A percentile compares a stretch with the other conserved stretches of the same genome.
These are phyloP conservation scores for Aphaenogaster rudis DNA, from an alignment of 1,140 invertebrate genomes.

Conservation along the genomic window DNA sequence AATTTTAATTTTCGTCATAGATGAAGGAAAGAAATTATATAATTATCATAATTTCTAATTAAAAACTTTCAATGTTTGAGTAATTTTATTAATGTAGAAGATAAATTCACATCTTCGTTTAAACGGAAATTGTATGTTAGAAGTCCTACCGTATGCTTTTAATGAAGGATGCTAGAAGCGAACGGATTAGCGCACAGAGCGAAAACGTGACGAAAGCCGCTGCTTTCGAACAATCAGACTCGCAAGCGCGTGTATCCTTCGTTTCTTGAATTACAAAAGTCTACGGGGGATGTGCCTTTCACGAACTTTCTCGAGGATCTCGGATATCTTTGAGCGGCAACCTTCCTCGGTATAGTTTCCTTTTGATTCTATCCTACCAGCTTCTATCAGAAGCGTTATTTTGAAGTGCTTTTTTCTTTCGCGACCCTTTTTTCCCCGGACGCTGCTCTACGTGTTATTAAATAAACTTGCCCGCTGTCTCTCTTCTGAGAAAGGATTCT, in stretches of 20 bases:
- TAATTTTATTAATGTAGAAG: background rate
- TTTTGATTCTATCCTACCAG: conserved; percentile 21
- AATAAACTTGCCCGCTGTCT: conserved; percentile 52
- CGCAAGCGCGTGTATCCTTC: conserved; percentile 17
- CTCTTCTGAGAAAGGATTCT: conserved; percentile 23
- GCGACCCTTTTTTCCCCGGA: background rate
- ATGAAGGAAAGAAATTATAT: background rate
- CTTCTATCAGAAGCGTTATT: conserved; percentile 22
- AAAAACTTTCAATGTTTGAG: background rate
- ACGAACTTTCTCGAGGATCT: conserved; percentile 67
- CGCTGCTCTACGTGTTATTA: conserved; percentile 41
- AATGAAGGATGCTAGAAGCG: background rate
- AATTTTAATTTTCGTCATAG: background rate
- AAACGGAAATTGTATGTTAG: conserved; percentile 3
- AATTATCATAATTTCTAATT: background rate
- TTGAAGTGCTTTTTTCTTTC: conserved; percentile 31
- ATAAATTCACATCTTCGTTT: background rate
- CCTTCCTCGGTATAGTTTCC: conserved; percentile 29
- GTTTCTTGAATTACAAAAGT: conserved; percentile 63
- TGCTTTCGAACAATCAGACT: conserved; percentile 32
- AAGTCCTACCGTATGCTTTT: background rate
- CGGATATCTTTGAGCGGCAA: conserved; percentile 54
- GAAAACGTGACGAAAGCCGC: conserved; percentile 38
- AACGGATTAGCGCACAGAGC: conserved; percentile 12
- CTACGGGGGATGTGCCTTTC: conserved; percentile 44